Evolutionary conservation across 2,888 invertebrate genomes (phyloP).

Genomic region (Anoncus sp.): DNA sequence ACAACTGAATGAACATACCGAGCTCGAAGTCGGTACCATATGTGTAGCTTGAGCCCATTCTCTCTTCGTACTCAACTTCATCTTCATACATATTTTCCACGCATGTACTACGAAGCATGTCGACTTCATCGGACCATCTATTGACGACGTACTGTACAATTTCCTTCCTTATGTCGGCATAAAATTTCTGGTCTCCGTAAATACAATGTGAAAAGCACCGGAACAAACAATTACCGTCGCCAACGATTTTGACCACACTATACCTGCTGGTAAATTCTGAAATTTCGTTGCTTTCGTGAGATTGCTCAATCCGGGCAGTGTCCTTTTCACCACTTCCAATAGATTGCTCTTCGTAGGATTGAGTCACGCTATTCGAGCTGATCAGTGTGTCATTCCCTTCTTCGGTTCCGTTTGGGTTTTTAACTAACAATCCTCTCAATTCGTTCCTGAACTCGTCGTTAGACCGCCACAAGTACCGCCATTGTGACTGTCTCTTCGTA

Average conservation of each 20-base stretch:
- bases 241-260: conserved; percentile 5
- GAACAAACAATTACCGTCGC: conserved; percentile 36
- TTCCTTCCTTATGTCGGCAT: conserved; percentile 3
- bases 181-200: conserved; percentile 1
- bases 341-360: too few species aligned
- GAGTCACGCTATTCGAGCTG: too few species aligned
- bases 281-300: too few species aligned
- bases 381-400: too few species aligned
- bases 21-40: conserved; percentile 44
- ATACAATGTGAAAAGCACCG: conserved; percentile 10
- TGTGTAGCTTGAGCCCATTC: conserved; percentile 26
- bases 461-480: too few species aligned
- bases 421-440: too few species aligned
- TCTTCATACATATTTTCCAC: not conserved
- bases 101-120: not conserved
- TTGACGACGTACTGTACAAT: not conserved
- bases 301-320: too few species aligned
- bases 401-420: too few species aligned
- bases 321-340: too few species aligned
- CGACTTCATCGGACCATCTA: conserved; percentile 4
- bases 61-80: conserved; percentile 2
- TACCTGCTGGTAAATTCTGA: too few species aligned
- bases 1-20: conserved; percentile 16
- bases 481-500: too few species aligned
- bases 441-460: too few species aligned